phyloP scores from a whole-genome alignment of 2,797 vertebrate species.

The Darevskia mixta region DNA sequence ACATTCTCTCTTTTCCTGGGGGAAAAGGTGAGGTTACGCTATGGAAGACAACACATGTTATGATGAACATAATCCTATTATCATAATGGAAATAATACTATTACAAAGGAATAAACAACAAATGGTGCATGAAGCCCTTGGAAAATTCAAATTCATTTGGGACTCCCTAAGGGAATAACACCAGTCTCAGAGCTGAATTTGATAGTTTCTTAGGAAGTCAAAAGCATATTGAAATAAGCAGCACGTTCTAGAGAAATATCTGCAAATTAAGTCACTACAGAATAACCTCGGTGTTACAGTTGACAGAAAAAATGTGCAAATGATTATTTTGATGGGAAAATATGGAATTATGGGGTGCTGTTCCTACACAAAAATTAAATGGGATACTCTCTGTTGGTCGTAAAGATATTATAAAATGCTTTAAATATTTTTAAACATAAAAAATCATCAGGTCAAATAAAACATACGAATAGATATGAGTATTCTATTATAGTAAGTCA shows the following conservation, averaged over 20 bases:
- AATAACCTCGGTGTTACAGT: slow-evolving; percentile 56
- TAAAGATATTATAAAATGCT: slow-evolving; percentile 35
- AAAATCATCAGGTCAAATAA: not conserved
- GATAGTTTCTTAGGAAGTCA: slow-evolving; percentile 66
- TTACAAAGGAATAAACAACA: slow-evolving; percentile 68
- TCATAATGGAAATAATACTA: slow-evolving; percentile 67
- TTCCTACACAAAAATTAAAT: slow-evolving; percentile 28
- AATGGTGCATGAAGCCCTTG: slow-evolving; percentile 61
- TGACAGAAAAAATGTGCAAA: slow-evolving; percentile 38
- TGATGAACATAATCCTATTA: slow-evolving; percentile 63
- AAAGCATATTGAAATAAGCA: slow-evolving; percentile 59
- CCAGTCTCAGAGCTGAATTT: slow-evolving; percentile 56
- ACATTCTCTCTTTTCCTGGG: slow-evolving; percentile 36
- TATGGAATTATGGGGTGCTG: slow-evolving; percentile 35
- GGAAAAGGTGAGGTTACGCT: slow-evolving; percentile 50
- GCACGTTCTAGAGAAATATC: slow-evolving; percentile 46
- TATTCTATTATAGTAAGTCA: slow-evolving; percentile 21
- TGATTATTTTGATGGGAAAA: slow-evolving; percentile 34
- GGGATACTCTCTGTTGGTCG: slow-evolving; percentile 26
- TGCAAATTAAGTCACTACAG: slow-evolving; percentile 48
- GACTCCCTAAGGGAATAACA: slow-evolving; percentile 54
- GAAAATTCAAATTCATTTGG: slow-evolving; percentile 76
- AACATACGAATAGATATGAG: slow-evolving; percentile 11
- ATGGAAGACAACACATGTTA: slow-evolving; percentile 52
- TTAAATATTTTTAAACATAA: not conserved